Evolutionary conservation across 2,888 invertebrate species (phyloP).

Genomic region (Orthosia gothica): DNA sequence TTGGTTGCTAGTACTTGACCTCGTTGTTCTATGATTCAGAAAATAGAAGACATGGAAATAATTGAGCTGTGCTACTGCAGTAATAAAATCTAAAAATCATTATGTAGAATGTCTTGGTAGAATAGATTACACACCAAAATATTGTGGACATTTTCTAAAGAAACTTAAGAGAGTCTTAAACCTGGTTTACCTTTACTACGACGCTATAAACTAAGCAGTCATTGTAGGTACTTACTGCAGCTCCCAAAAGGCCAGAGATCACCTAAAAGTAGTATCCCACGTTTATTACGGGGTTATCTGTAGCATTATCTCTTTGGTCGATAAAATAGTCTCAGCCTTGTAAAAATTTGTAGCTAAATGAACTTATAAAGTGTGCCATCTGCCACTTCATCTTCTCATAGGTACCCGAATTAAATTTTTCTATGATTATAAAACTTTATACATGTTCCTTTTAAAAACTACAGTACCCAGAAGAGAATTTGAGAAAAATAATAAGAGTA

Average conservation of each 20-base stretch:
- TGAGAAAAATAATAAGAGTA: not conserved
- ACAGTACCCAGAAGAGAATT: not conserved
- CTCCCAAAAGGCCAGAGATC: not conserved
- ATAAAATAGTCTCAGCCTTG: not conserved
- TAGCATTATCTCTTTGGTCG: too few relatives aligned
- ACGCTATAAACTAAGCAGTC: not conserved
- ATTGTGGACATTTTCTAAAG: not conserved
- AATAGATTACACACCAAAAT: constrained; percentile 1
- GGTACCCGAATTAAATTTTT: too few relatives aligned
- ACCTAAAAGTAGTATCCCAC: not conserved
- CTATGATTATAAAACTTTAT: too few relatives aligned
- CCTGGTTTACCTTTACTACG: not conserved
- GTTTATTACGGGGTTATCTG: too few relatives aligned
- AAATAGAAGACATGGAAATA: constrained; percentile 43
- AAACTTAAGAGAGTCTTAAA: not conserved
- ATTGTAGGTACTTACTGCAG: not conserved
- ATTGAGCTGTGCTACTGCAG: constrained; percentile 26
- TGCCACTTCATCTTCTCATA: too few relatives aligned
- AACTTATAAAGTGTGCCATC: too few relatives aligned
- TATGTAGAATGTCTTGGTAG: not conserved
- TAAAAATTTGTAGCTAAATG: too few relatives aligned
- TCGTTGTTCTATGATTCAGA: constrained; percentile 42
- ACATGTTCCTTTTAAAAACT: not conserved
- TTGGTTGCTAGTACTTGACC: constrained; percentile 54
- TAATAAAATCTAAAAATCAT: constrained; percentile 14